Conservation (phyloP, 2,113 vertebrate species). For the Mormyrus iriodes region DNA sequence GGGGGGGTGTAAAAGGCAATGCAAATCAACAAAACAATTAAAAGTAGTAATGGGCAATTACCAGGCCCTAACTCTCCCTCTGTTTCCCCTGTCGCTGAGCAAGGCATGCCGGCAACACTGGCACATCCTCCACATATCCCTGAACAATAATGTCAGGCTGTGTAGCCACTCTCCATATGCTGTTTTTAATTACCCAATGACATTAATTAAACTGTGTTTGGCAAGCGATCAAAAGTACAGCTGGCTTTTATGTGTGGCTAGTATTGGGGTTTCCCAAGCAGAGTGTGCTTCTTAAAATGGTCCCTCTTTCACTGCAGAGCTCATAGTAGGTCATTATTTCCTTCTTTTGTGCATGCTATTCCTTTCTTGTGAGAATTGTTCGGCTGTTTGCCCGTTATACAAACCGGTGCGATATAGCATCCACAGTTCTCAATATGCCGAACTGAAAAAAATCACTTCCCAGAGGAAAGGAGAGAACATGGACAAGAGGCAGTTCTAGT, state of each 20-base stretch:
- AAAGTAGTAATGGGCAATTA: constrained; percentile 27
- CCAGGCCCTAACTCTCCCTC: background rate
- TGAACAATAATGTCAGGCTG: constrained; percentile 13
- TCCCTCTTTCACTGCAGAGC: background rate
- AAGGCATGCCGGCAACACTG: background rate
- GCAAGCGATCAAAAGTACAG: constrained; percentile 5
- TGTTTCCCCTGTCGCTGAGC: background rate
- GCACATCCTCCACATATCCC: background rate
- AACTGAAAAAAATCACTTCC: background rate
- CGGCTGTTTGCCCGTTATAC: background rate
- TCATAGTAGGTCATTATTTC: background rate
- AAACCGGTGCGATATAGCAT: background rate
- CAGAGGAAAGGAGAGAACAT: background rate
- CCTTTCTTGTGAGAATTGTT: background rate
- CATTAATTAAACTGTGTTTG: constrained; percentile 25
- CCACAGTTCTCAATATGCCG: background rate
- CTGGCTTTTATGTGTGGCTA: background rate
- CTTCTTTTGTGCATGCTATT: background rate
- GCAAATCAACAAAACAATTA: background rate
- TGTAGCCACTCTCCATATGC: constrained; percentile 5
- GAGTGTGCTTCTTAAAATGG: background rate
- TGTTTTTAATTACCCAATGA: constrained; percentile 22
- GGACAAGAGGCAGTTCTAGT: background rate
- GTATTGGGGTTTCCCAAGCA: background rate
- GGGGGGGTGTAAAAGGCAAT: background rate